Conservation (phyloP, 1,140 invertebrate species). For the Dryas iulia region DNA sequence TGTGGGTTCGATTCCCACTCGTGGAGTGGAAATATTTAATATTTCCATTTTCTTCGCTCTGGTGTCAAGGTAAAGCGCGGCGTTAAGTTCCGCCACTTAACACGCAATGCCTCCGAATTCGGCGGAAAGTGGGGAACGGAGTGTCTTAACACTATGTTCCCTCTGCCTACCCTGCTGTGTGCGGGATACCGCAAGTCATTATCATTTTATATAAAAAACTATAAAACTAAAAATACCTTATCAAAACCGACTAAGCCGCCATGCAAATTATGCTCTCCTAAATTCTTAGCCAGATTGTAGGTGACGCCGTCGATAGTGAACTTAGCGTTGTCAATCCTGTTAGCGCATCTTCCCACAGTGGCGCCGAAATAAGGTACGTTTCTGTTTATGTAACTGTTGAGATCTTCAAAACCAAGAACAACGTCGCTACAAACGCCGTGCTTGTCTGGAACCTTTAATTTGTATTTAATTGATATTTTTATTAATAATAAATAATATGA, state of each 20-base stretch:
- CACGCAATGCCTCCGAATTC: too few species aligned
- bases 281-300: constrained; percentile 88
- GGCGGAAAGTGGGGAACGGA: too few species aligned
- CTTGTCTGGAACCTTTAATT: constrained; percentile 83
- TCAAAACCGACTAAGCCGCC: constrained; percentile 94
- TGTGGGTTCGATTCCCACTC: too few species aligned
- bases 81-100: too few species aligned
- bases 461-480: neutral
- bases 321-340: constrained; percentile 84
- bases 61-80: too few species aligned
- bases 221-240: constrained; percentile 45
- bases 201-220: too few species aligned
- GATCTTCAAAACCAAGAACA: constrained; percentile 88
- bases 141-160: too few species aligned
- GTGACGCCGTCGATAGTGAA: constrained; percentile 83
- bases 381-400: constrained; percentile 83
- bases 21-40: too few species aligned
- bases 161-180: too few species aligned
- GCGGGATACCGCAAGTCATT: too few species aligned
- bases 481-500: neutral
- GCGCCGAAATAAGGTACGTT: constrained; percentile 92
- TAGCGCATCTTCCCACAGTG: constrained; percentile 93
- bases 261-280: constrained; percentile 88
- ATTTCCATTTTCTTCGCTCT: too few species aligned
- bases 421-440: constrained; percentile 85